Conservation (phyloP, 1,140 invertebrate species). For the Apis dorsata region DNA sequence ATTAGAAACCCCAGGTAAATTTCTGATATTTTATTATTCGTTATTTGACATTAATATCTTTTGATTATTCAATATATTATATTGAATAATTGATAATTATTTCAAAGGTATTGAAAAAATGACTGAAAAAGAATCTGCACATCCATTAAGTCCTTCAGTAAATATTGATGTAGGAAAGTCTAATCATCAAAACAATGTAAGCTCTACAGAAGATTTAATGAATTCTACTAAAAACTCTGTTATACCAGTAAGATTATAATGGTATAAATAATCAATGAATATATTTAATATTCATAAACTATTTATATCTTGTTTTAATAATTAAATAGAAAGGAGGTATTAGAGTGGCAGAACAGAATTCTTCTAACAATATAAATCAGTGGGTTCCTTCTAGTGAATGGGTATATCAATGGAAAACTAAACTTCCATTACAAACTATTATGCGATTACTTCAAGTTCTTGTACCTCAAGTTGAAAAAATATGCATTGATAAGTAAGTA, state of each 20-base stretch:
- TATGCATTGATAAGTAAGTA: slow-evolving; percentile 98
- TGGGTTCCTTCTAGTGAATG: slow-evolving; percentile 96
- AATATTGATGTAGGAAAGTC: slow-evolving; percentile 66
- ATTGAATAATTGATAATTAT: neutral
- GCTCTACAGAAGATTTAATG: slow-evolving; percentile 47
- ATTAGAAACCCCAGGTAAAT: slow-evolving; percentile 89
- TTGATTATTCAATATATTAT: neutral
- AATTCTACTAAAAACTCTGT: slow-evolving; percentile 69
- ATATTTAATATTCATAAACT: slow-evolving; percentile 3
- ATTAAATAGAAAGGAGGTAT: slow-evolving; percentile 77
- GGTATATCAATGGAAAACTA: slow-evolving; percentile 98
- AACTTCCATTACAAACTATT: slow-evolving; percentile 98
- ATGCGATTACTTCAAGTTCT: slow-evolving; percentile 99
- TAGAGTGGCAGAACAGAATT: slow-evolving; percentile 74
- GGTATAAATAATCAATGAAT: slow-evolving; percentile 22
- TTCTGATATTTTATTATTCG: neutral
- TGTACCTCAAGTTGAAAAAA: slow-evolving; percentile 99
- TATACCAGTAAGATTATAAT: slow-evolving; percentile 67
- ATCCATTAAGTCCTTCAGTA: slow-evolving; percentile 82
- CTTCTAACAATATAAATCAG: slow-evolving; percentile 69
- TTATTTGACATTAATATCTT: neutral
- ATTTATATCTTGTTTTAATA: slow-evolving; percentile 19
- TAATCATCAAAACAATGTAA: slow-evolving; percentile 54
- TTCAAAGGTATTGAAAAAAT: slow-evolving; percentile 91
- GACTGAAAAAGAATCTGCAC: slow-evolving; percentile 95